Base-by-base conservation (phyloP, 2,888 invertebrate species). In the Lasioglossum oenotherae region DNA sequence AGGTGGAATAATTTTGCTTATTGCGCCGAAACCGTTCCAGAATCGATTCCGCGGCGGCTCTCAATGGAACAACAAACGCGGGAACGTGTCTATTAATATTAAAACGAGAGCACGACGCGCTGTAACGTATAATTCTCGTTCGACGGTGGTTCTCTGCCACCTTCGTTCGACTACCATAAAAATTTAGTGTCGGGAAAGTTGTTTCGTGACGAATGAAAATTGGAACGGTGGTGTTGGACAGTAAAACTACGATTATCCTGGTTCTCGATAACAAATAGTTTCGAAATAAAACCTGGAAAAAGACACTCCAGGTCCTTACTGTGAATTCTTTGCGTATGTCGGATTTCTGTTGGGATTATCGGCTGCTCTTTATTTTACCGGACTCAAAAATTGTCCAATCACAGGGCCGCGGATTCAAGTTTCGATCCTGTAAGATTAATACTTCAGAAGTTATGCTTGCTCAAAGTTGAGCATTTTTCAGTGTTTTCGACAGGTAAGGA, bases 1-100 rank as follows among this genome's bases (percentile, higher is more conserved):
- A 60, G 49, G 8, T 14, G 72, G 81, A 81, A 78, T 78, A 81
- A 81, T 85, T 80, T 76, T 75, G 64, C 80, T 85, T 80, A 81
- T 85, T 85, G 74, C 38, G 8, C 23, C 31, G 74, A 53, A 14
- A 79, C 46, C 69, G 73, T 79, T 73, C 57, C 38, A 41, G 41
- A 49, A 83, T 82, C 75, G 82, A 76, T 75, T 75, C 46, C 60
- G 79, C 16, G 49, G 27, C 57, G 75, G 41, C 46, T 46, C 49
- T 44, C 31, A 38, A 72, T 60, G 75, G 41, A 64, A 38, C 60
- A 53, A 49, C 72, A 76, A 72, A 76, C 60, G 75, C 60, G 35
- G 44, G 41, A 72, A 73, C 83, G 72, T 83, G 72, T 73, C 35
- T 83, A 38, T 76, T 31, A 35, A 23, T 38, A 49, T 49, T 53